These are phyloP conservation scores for Gasterosteus nipponicus DNA, from an alignment of 2,113 vertebrate genomes.

Conservation along the genomic window DNA sequence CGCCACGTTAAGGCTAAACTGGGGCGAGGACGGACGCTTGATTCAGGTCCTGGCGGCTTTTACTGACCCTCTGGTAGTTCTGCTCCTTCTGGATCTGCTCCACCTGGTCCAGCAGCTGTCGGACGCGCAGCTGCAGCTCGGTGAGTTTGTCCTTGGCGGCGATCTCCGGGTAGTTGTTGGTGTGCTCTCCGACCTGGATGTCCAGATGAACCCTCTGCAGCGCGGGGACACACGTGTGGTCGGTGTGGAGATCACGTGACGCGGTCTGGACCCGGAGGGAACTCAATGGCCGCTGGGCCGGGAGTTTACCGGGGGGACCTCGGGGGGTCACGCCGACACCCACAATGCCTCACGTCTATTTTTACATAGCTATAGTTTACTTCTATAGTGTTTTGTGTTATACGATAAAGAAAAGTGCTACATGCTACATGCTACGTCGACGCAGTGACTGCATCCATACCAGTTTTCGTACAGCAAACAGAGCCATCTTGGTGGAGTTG, in stretches of 20 bases:
- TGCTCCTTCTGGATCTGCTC: constrained; percentile 98
- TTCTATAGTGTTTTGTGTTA: too few relatives aligned
- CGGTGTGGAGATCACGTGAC: background rate
- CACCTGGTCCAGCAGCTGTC: constrained; percentile 93
- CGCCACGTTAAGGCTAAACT: too few relatives aligned
- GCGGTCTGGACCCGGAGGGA: too few relatives aligned
- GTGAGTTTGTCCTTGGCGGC: constrained; percentile 95
- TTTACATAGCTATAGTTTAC: too few relatives aligned
- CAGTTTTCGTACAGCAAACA: constrained; percentile 93
- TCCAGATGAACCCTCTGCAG: constrained; percentile 91
- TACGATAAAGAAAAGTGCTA: background rate
- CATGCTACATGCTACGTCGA: background rate
- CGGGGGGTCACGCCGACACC: too few relatives aligned
- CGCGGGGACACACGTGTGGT: background rate
- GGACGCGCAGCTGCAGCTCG: constrained; percentile 90
- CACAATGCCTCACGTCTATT: too few relatives aligned
- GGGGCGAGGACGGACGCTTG: background rate
- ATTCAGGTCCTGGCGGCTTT: background rate
- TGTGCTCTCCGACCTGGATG: constrained; percentile 94
- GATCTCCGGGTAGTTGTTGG: constrained; percentile 97
- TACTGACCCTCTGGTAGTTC: constrained; percentile 93
- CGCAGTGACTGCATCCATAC: constrained; percentile 67
- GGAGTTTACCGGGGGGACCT: too few relatives aligned
- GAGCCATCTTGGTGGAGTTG: constrained; percentile 94
- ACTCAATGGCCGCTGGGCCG: too few relatives aligned